These are phyloP conservation scores for Hippocampus mohnikei DNA, from an alignment of 2,113 vertebrate genomes.

Conservation along the genomic window DNA sequence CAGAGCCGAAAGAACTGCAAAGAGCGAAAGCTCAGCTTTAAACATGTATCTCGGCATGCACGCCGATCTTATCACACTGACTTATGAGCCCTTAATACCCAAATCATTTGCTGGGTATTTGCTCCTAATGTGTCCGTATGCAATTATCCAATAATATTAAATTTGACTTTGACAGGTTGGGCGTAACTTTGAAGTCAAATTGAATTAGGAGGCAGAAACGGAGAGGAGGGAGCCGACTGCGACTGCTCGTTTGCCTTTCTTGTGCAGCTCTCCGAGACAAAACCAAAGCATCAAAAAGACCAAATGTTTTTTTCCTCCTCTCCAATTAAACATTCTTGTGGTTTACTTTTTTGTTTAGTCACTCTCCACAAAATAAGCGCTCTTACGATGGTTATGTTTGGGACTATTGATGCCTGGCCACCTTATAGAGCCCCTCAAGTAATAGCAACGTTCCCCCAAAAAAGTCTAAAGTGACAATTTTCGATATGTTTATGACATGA, in stretches of 20 bases:
- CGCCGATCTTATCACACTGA: background rate
- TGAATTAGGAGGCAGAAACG: background rate
- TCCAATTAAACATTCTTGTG: constrained; percentile 64
- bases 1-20: constrained; percentile 27
- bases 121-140: constrained; percentile 2
- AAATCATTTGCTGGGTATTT: constrained; percentile 20
- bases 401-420: constrained; percentile 2
- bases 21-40: constrained; percentile 1
- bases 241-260: constrained; percentile 43
- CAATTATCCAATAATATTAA: background rate
- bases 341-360: constrained; percentile 61
- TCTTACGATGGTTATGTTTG: constrained; percentile 52
- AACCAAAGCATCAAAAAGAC: constrained; percentile 64
- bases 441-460: background rate
- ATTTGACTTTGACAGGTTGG: background rate
- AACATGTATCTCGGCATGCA: constrained; percentile 5
- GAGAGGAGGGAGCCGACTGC: constrained; percentile 2
- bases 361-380: constrained; percentile 56
- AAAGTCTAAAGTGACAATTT: too few species aligned
- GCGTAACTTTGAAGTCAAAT: background rate
- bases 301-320: constrained; percentile 63
- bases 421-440: constrained; percentile 23
- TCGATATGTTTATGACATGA: too few species aligned
- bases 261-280: constrained; percentile 46
- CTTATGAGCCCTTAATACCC: constrained; percentile 2